These are phyloP conservation scores for Cottus gobio DNA, from an alignment of 2,113 vertebrate species.

Conservation along the genomic window DNA sequence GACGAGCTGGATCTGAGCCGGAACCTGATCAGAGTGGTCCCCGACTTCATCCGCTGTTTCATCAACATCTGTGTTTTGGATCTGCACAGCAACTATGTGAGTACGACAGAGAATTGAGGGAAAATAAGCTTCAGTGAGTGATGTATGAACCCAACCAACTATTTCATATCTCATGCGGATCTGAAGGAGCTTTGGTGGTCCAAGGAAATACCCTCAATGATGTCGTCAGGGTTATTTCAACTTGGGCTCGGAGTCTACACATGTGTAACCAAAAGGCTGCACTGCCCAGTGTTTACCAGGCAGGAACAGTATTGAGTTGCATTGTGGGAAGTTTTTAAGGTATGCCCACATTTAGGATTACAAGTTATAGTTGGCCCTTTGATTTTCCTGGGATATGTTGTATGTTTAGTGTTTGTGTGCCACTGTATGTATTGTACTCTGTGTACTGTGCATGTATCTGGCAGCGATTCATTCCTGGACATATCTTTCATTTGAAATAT, in stretches of 20 bases:
- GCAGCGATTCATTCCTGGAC: not conserved
- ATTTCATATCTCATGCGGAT: not conserved
- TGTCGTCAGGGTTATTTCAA: too few relatives aligned
- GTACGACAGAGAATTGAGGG: not conserved
- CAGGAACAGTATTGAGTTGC: not conserved
- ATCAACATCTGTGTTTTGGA: conserved; percentile 87
- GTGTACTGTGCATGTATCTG: not conserved
- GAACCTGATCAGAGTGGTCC: conserved; percentile 89
- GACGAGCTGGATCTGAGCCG: conserved; percentile 92
- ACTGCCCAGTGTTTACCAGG: not conserved
- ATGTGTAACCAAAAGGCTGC: not conserved
- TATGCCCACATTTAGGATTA: too few relatives aligned
- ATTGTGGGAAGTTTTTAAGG: not conserved
- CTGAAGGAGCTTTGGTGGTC: not conserved
- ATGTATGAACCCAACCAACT: not conserved
- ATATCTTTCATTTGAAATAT: not conserved
- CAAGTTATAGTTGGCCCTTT: not conserved
- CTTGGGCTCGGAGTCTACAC: not conserved
- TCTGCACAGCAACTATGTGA: conserved; percentile 90
- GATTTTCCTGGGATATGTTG: not conserved
- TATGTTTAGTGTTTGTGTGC: not conserved
- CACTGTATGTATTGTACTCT: not conserved
- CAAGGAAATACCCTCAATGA: not conserved
- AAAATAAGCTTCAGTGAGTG: not conserved
- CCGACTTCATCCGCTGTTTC: conserved; percentile 86